phyloP scores from a whole-genome alignment of 2,113 vertebrate species.

The Eurypyga helias region DNA sequence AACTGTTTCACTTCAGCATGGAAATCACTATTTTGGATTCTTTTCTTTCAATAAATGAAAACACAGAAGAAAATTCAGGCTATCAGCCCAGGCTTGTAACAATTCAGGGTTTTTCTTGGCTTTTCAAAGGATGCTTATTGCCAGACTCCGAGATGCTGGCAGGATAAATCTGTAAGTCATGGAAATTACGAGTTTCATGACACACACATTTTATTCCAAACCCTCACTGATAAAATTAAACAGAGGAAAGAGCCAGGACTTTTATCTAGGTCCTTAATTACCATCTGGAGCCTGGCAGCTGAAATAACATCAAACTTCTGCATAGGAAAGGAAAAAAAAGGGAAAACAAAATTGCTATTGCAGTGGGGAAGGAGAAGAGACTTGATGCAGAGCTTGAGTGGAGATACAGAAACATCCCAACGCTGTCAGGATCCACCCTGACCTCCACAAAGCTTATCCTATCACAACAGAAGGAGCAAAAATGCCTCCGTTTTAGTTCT shows the following conservation, averaged over 20 bases:
- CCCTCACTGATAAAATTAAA: background rate
- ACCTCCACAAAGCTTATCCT: background rate
- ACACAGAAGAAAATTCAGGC: conserved; percentile 4
- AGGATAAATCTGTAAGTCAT: conserved; percentile 36
- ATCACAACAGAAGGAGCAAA: background rate
- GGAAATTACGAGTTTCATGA: conserved; percentile 35
- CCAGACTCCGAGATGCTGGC: conserved; percentile 30
- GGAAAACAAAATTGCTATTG: background rate
- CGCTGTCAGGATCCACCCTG: background rate
- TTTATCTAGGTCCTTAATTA: conserved; percentile 31
- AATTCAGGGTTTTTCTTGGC: conserved; percentile 42
- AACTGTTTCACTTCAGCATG: background rate
- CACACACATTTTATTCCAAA: conserved; percentile 13
- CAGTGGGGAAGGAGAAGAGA: background rate
- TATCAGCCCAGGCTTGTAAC: conserved; percentile 26
- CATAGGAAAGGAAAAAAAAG: background rate
- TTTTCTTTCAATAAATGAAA: conserved; percentile 50
- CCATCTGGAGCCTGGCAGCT: background rate
- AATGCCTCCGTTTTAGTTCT: background rate
- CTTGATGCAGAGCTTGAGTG: background rate
- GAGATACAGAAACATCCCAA: background rate
- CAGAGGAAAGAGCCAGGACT: background rate
- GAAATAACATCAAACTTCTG: background rate
- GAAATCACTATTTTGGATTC: background rate
- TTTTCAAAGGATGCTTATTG: background rate